phyloP scores from a whole-genome alignment of 1,140 invertebrate genomes.

The Lepidostoma basale region DNA sequence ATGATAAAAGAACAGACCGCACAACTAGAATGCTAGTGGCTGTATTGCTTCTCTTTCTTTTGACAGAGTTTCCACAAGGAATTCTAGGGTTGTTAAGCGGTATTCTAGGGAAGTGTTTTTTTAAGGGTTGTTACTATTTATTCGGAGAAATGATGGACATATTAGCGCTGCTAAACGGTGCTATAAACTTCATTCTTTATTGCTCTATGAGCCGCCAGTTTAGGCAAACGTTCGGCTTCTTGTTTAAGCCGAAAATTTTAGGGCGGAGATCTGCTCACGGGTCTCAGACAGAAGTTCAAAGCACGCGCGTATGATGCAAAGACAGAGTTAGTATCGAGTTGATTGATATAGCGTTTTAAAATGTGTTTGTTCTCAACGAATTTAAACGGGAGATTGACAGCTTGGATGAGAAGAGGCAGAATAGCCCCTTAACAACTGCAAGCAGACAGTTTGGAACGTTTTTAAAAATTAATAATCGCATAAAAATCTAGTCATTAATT shows the following conservation, averaged over 20 bases:
- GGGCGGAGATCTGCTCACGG: slow-evolving; percentile 48
- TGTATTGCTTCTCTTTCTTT: slow-evolving; percentile 81
- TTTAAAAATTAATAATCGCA: too few species aligned
- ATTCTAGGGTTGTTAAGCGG: slow-evolving; percentile 76
- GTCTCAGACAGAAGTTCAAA: slow-evolving; percentile 40
- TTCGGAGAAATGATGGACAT: slow-evolving; percentile 93
- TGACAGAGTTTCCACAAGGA: slow-evolving; percentile 87
- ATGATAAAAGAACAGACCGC: slow-evolving; percentile 75
- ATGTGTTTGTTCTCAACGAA: too few species aligned
- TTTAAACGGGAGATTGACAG: too few species aligned
- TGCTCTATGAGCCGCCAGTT: slow-evolving; percentile 95
- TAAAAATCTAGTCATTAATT: too few species aligned
- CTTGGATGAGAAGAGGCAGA: too few species aligned
- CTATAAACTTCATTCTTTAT: slow-evolving; percentile 93
- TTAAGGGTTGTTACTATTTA: slow-evolving; percentile 74
- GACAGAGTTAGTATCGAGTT: not conserved
- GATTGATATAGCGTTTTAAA: too few species aligned
- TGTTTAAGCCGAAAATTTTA: slow-evolving; percentile 64
- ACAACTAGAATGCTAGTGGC: slow-evolving; percentile 92
- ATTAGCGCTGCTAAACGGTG: slow-evolving; percentile 87
- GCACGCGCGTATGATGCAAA: slow-evolving; percentile 43
- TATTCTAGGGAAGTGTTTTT: slow-evolving; percentile 75
- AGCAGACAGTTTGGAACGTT: too few species aligned
- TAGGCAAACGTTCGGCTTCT: slow-evolving; percentile 79
- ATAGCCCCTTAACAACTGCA: too few species aligned